Conservation (phyloP, 2,888 invertebrate species). For the Eumerus sabulonum region DNA sequence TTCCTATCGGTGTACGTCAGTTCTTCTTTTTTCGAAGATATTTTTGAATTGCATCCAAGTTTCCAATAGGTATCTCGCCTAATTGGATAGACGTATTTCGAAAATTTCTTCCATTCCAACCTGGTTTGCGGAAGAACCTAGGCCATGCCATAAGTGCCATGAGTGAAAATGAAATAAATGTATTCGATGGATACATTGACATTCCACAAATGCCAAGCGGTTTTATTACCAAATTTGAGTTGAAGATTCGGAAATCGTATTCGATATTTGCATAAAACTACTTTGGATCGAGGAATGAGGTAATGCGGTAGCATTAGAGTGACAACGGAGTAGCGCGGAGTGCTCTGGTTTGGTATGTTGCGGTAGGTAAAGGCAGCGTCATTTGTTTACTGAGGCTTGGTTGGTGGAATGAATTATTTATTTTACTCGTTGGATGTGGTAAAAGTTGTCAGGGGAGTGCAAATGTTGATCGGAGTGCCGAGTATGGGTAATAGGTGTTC, state of each 20-base stretch:
- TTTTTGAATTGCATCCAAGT: too few relatives aligned
- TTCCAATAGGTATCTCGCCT: too few relatives aligned
- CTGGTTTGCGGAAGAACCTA: too few relatives aligned
- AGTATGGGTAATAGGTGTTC: too few relatives aligned
- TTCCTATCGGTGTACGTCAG: too few relatives aligned
- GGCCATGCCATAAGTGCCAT: too few relatives aligned
- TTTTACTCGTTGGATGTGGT: neutral
- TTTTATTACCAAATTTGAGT: conserved; percentile 36
- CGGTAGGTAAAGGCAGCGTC: conserved; percentile 28
- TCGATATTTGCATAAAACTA: conserved; percentile 31
- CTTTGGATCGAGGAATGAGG: neutral
- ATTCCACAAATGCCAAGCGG: conserved; percentile 17
- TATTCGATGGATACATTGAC: conserved; percentile 21
- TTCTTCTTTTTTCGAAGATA: too few relatives aligned
- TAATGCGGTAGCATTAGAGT: too few relatives aligned
- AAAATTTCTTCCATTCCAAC: too few relatives aligned
- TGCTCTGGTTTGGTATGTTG: conserved; percentile 19
- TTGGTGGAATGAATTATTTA: too few relatives aligned
- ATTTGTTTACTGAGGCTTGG: conserved; percentile 2
- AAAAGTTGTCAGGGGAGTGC: neutral
- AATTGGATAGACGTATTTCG: too few relatives aligned
- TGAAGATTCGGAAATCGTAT: conserved; percentile 25
- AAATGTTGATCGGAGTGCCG: too few relatives aligned
- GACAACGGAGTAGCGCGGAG: neutral
- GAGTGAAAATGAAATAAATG: neutral